Base-by-base conservation (phyloP, 2,797 vertebrate genomes). In the Loris lydekkerianus region DNA sequence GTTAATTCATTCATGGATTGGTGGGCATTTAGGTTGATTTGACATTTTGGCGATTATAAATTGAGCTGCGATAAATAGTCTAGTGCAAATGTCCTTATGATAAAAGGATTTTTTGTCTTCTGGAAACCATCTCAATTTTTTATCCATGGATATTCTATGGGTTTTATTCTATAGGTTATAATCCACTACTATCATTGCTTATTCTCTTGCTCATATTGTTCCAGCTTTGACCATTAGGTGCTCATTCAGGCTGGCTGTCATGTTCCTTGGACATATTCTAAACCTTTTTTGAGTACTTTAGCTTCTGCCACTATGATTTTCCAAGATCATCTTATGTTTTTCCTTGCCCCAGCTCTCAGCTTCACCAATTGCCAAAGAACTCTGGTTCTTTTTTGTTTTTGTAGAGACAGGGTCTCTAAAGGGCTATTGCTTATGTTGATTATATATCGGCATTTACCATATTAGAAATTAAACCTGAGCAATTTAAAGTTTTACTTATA, bases 401-500 rank as follows among this genome's bases (percentile, higher is more conserved):
- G 29, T 65, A 65, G 63, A 65, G 29, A 31, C 14, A 29, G 31
- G 29, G 63, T 65, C 63, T 65, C 10, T 60, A 76, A 70, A 86
- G 40, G 91, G 29, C 14, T 69, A 77, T 80, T 86, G 37, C 46
- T 92, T 89, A 53, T 70, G 10, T 91, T 92, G 46, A 17, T 89
- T 95, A 53, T 63, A 20, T 56, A 31, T 56, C 46, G 37, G 0
- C 86, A 72, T 86, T 73, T 80, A 49, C 27, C 2, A 10, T 95
- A 63, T 96, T 81, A 61, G 46, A 77, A 70, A 72, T 86, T 76
- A 40, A 82, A 93, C 18, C 49, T 90, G n/a, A 89, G 37, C 89
- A 75, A 82, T 81, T 73, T 58, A 53, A 65, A 87, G 6, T 77
- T 87, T 93, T 89, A 37, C 53, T 77, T 82, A 40, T 87, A 69